Percentiles rank a stretch among this genome's conserved stretches.
phyloP scores from a whole-genome alignment of 2,113 vertebrate genomes.

The Ginglymostoma cirratum region DNA sequence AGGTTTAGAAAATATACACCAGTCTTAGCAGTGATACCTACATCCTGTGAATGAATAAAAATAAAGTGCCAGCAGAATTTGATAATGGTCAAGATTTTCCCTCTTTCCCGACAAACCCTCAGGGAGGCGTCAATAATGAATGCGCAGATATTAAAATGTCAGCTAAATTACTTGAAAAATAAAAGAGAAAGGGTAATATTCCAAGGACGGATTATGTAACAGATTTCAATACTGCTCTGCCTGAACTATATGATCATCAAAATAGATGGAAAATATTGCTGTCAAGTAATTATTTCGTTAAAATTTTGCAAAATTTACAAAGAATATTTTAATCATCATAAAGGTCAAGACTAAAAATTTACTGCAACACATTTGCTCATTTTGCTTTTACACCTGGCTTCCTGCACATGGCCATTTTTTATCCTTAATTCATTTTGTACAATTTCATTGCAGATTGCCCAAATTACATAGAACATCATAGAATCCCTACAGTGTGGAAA shows the following conservation, averaged over 20 bases:
- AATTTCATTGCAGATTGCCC: not conserved
- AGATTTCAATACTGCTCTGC: not conserved
- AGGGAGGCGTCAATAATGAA: constrained; percentile 8
- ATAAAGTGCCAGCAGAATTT: not conserved
- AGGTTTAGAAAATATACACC: not conserved
- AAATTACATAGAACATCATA: no score
- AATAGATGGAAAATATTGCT: not conserved
- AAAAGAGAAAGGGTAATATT: not conserved
- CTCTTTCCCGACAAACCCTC: not conserved
- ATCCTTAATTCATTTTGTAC: not conserved
- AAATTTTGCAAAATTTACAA: not conserved
- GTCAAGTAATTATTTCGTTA: not conserved
- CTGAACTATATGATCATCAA: not conserved
- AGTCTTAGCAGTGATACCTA: not conserved
- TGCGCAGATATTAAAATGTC: constrained; percentile 26
- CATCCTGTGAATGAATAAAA: not conserved
- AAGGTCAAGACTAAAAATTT: not conserved
- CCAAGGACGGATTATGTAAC: not conserved
- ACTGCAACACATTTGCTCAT: not conserved
- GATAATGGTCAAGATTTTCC: not conserved
- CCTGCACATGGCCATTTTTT: not conserved
- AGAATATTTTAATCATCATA: not conserved
- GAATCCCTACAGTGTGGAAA: no score
- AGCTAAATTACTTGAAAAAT: constrained; percentile 8
- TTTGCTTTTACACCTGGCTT: not conserved